phyloP scores from a whole-genome alignment of 2,113 vertebrate genomes.

The Psittacula cyanocephala region DNA sequence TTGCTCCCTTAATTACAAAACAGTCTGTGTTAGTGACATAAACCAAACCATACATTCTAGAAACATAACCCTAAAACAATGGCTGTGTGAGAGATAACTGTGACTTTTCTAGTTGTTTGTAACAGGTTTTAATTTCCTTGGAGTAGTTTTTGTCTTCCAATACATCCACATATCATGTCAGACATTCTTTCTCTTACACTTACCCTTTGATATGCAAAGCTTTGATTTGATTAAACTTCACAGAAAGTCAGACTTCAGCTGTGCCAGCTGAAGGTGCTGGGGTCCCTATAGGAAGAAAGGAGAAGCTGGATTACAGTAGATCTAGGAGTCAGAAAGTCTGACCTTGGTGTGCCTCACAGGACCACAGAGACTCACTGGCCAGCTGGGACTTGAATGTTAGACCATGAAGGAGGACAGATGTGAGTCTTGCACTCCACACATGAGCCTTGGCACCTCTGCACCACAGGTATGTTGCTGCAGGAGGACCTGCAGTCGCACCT shows the following conservation, averaged over 20 bases:
- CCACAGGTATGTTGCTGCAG: not conserved
- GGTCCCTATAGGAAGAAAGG: not conserved
- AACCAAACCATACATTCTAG: not conserved
- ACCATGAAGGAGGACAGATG: not conserved
- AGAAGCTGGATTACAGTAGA: not conserved
- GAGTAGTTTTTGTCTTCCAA: not conserved
- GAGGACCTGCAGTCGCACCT: not conserved
- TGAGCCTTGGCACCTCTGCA: not conserved
- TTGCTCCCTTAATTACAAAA: not conserved
- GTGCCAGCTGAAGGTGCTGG: not conserved
- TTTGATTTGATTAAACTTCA: not conserved
- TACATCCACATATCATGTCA: not conserved
- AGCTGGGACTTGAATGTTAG: not conserved
- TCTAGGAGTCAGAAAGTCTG: not conserved
- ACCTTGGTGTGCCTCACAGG: not conserved
- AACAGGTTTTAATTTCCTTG: not conserved
- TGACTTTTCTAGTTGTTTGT: not conserved
- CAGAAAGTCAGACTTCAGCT: not conserved
- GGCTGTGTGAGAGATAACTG: not conserved
- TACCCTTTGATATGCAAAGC: not conserved
- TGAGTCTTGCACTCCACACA: rapidly evolving
- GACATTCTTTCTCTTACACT: not conserved
- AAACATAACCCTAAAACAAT: not conserved
- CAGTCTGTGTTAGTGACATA: not conserved
- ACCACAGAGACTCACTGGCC: not conserved